These are phyloP conservation scores for Chlorops oryzae DNA, from an alignment of 1,140 invertebrate genomes.

Conservation along the genomic window DNA sequence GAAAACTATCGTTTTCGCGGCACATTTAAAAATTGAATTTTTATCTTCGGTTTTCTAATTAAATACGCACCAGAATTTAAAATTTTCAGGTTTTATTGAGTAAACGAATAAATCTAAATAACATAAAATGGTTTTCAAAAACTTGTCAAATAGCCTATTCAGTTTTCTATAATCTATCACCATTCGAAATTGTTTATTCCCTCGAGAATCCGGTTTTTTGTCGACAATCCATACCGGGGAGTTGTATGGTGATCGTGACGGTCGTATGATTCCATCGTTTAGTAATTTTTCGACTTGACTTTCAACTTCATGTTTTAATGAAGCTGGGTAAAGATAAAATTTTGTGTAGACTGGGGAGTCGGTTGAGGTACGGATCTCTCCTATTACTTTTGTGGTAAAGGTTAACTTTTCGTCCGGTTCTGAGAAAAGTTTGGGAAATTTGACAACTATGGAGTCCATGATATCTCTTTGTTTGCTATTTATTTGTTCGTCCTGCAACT, in stretches of 20 bases:
- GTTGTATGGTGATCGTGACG: constrained; percentile 17
- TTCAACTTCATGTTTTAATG: constrained; percentile 12
- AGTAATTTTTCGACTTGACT: constrained; percentile 16
- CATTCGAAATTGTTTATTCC: constrained; percentile 33
- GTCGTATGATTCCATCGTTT: constrained; percentile 15
- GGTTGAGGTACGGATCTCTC: constrained; percentile 14
- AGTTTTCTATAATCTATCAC: constrained; percentile 37
- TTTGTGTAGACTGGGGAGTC: constrained; percentile 15
- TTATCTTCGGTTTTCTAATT: no score
- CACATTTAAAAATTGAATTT: no score
- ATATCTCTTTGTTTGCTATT: background rate
- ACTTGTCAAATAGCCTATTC: no score
- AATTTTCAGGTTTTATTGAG: no score
- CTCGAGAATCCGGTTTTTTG: constrained; percentile 13
- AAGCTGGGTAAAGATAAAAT: constrained; percentile 16
- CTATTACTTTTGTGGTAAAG: constrained; percentile 14
- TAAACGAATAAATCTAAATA: no score
- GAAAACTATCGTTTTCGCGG: no score
- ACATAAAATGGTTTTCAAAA: no score
- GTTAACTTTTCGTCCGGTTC: constrained; percentile 16
- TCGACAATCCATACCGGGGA: constrained; percentile 15
- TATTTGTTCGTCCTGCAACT: constrained; percentile 1
- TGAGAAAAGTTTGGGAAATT: constrained; percentile 5
- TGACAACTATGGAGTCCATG: background rate
- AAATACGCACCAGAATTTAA: no score